phyloP scores from a whole-genome alignment of 2,113 vertebrate genomes.

The Nesogale talazaci region DNA sequence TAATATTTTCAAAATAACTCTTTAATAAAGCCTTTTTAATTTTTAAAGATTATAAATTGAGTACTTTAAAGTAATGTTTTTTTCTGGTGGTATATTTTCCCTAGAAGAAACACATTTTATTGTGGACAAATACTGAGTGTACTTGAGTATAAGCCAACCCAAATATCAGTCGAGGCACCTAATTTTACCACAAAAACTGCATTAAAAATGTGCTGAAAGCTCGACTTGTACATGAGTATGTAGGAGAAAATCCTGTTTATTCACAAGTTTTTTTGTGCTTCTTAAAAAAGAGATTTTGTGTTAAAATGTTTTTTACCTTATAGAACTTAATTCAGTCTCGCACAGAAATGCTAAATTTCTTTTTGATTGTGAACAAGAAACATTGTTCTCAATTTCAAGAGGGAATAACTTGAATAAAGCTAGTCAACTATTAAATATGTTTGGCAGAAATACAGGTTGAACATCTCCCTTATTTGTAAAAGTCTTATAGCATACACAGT shows the following conservation, averaged over 20 bases:
- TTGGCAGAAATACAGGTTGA: constrained; percentile 3
- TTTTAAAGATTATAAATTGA: neutral
- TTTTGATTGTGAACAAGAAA: neutral
- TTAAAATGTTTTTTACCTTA: constrained; percentile 36
- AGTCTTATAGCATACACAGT: neutral
- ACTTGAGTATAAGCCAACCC: too few relatives aligned
- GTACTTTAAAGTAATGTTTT: constrained; percentile 44
- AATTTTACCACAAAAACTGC: too few relatives aligned
- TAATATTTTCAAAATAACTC: too few relatives aligned
- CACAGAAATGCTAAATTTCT: neutral
- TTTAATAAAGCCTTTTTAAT: neutral
- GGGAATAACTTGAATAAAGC: constrained; percentile 30
- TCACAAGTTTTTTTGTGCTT: neutral
- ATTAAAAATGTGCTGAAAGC: too few relatives aligned
- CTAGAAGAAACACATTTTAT: constrained; percentile 41
- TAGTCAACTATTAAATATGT: constrained; percentile 13
- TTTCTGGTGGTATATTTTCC: neutral
- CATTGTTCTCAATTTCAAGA: constrained; percentile 17
- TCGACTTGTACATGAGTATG: too few relatives aligned
- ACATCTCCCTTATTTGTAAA: neutral
- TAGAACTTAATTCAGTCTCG: constrained; percentile 27
- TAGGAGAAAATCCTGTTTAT: constrained; percentile 9
- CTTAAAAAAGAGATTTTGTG: constrained; percentile 4
- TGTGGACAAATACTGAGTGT: neutral
- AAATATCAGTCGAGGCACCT: too few relatives aligned